Percentiles rank a stretch among this genome's conserved stretches.
Conservation (phyloP, 2,113 vertebrate species). For the Barbus barbus region DNA sequence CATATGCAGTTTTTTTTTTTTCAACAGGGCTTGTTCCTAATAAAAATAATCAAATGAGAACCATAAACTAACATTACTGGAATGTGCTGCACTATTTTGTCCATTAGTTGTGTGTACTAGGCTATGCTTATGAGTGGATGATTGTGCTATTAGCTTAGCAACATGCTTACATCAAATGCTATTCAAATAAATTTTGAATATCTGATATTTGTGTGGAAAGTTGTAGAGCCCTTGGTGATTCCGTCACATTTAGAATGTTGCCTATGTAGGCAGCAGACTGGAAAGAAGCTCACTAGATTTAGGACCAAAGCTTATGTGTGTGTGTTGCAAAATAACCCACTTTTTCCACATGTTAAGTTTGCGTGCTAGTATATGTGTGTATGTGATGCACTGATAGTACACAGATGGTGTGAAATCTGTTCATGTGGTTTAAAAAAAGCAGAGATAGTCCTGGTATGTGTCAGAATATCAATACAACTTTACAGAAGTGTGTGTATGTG, state of each 20-base stretch:
- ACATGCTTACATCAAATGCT: too few relatives aligned
- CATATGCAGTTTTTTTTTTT: too few relatives aligned
- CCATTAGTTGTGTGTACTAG: background rate
- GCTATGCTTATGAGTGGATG: too few relatives aligned
- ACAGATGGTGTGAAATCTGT: slow-evolving; percentile 31
- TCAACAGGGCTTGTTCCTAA: too few relatives aligned
- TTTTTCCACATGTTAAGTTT: background rate
- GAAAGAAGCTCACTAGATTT: too few relatives aligned
- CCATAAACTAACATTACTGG: background rate
- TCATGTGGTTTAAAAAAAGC: background rate
- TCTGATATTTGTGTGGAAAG: too few relatives aligned
- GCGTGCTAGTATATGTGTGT: background rate
- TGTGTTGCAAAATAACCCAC: background rate
- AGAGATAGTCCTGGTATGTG: background rate
- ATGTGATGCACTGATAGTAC: slow-evolving; percentile 1
- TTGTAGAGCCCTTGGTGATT: too few relatives aligned
- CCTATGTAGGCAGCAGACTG: background rate
- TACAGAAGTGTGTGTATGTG: slow-evolving; percentile 9
- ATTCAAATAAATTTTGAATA: too few relatives aligned
- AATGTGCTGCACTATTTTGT: background rate
- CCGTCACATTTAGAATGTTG: too few relatives aligned
- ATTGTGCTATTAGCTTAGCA: too few relatives aligned
- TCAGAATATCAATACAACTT: slow-evolving; percentile 20
- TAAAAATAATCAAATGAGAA: background rate
- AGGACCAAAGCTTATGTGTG: slow-evolving; percentile 14